Evolutionary conservation across 2,113 vertebrate genomes (phyloP), one percentile per base, ranked within the genome.

Genomic region (Semnornis frantzii): DNA sequence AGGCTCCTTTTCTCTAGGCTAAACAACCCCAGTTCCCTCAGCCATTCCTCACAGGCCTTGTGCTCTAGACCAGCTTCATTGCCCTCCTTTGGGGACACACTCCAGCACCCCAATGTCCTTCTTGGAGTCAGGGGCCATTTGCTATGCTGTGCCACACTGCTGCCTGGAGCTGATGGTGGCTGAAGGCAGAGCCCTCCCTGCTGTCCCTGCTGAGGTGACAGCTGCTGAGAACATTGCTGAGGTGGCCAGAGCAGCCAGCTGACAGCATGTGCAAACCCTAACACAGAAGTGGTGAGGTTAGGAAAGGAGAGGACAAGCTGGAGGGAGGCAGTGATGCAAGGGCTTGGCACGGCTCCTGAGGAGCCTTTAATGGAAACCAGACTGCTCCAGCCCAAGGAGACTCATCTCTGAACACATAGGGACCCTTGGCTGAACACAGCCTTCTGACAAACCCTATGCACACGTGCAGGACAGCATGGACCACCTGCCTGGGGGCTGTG

Each of bases 311-410:
- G 39, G 57, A 59, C 68, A 34, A 66, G 18, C 5, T 15, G 8
- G 48, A 6, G 15, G 66, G 25, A 75, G 62, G 19, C 64, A 6
- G 10, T 4, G 50, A 64, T 82, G 60, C 3, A 6, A 5, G 17
- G 0, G 42, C 55, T 75, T 93, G 91, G 79, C 55, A 0, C 7
- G 55, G 83, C 68, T 92, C 87, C 71, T 33, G 42, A 88, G 79
- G 10, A 89, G 54, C 28, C 7, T 57, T 30, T 96, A 87, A 96
- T 93, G 84, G 63, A 88, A 97, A 96, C 39, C 92, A 96, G 90
- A 90, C 86, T 81, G 33, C 64, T 65, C 25, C 12, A 2, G 82
- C 31, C 8, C 86, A 75, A 14, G 4, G 2, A 34, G 71, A 37
- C 80, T 83, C 3, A 1, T 33, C 46, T 60, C 46, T 28, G 14